A percentile compares a stretch with the other conserved stretches of the same genome.
phyloP scores from a whole-genome alignment of 2,888 invertebrate genomes.

The Agrochola macilenta region DNA sequence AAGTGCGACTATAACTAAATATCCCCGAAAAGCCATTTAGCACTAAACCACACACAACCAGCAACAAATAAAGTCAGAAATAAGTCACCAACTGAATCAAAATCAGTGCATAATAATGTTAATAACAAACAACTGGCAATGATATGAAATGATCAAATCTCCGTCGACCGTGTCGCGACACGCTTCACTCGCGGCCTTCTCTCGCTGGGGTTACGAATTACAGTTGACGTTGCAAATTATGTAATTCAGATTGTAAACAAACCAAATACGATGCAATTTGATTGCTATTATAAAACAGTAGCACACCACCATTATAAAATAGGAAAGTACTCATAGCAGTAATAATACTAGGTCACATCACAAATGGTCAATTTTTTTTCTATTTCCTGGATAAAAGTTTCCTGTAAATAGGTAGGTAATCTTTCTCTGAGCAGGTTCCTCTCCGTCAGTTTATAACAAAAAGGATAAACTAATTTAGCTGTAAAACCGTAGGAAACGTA shows the following conservation, averaged over 20 bases:
- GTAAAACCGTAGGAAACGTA: background rate
- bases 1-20: background rate
- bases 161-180: conserved; percentile 66
- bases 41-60: background rate
- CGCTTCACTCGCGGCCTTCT: conserved; percentile 66
- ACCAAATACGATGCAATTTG: conserved; percentile 32
- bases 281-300: conserved; percentile 18
- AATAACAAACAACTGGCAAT: conserved; percentile 50
- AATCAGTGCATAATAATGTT: conserved; percentile 17
- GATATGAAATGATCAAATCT: conserved; percentile 58
- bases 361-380: background rate
- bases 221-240: conserved; percentile 56
- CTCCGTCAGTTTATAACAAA: too few species aligned
- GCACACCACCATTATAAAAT: background rate
- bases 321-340: background rate
- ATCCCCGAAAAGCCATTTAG: background rate
- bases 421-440: too few species aligned
- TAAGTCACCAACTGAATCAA: too few species aligned
- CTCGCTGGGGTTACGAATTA: conserved; percentile 49
- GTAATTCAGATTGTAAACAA: conserved; percentile 66
- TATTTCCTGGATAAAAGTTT: background rate
- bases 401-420: too few species aligned
- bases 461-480: background rate
- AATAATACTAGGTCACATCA: background rate
- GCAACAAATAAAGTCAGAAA: background rate